Conservation (phyloP, 2,888 invertebrate genomes). For the Folsomia candida region DNA sequence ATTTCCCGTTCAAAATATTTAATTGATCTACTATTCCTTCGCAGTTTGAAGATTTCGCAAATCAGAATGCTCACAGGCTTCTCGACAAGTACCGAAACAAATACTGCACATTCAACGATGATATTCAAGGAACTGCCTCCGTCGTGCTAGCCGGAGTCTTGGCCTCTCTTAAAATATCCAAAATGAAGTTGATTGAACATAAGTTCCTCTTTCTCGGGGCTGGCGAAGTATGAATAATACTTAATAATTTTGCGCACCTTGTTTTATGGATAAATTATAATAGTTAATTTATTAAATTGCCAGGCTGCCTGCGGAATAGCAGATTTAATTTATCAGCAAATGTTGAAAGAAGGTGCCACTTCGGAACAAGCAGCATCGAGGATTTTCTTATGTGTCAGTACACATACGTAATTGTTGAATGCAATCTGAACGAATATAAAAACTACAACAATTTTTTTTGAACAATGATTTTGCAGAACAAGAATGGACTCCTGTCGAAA, state of each 20-base stretch:
- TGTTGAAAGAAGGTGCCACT: slow-evolving; percentile 78
- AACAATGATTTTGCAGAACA: slow-evolving; percentile 61
- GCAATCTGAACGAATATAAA: too few species aligned
- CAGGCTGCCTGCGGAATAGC: slow-evolving; percentile 94
- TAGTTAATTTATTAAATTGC: background rate
- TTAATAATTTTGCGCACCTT: background rate
- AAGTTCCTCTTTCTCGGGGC: slow-evolving; percentile 92
- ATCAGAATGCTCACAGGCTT: slow-evolving; percentile 91
- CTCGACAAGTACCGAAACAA: slow-evolving; percentile 82
- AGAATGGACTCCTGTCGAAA: slow-evolving; percentile 88
- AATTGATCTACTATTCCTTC: slow-evolving; percentile 51
- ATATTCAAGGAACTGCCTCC: slow-evolving; percentile 96
- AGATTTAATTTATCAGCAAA: slow-evolving; percentile 84
- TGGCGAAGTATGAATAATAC: slow-evolving; percentile 70
- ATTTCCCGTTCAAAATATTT: background rate
- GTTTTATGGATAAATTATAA: too few species aligned
- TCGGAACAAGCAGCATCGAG: slow-evolving; percentile 72
- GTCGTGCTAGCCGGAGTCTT: slow-evolving; percentile 93
- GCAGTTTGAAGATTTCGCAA: slow-evolving; percentile 98
- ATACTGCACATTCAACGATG: slow-evolving; percentile 97
- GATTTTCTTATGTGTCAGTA: slow-evolving; percentile 65
- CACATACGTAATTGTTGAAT: too few species aligned
- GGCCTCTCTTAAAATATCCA: slow-evolving; percentile 79
- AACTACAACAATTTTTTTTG: too few species aligned
- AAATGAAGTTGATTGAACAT: slow-evolving; percentile 77